phyloP scores from a whole-genome alignment of 2,888 invertebrate species.

The Tinea semifulvella region DNA sequence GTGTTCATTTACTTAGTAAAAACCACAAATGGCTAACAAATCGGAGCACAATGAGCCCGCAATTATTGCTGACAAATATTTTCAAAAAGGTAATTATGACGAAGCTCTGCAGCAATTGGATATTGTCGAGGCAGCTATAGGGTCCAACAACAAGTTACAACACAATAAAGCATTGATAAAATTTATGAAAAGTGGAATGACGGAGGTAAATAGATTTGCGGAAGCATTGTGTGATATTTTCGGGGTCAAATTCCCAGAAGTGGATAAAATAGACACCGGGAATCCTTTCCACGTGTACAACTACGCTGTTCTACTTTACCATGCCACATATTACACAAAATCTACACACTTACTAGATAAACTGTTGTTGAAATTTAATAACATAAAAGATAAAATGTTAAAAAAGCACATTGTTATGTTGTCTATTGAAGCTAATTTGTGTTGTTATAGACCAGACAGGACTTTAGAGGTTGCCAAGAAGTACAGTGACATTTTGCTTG shows the following conservation, averaged over 20 bases:
- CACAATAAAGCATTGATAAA: constrained; percentile 88
- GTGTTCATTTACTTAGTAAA: constrained; percentile 3
- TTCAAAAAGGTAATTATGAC: constrained; percentile 70
- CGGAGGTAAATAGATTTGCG: constrained; percentile 76
- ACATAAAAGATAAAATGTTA: constrained; percentile 45
- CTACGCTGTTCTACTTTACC: constrained; percentile 80
- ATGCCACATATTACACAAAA: constrained; percentile 77
- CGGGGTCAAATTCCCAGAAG: constrained; percentile 54
- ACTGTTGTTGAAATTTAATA: constrained; percentile 36
- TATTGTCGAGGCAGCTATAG: constrained; percentile 68
- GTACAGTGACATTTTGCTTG: constrained; percentile 36
- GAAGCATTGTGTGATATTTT: constrained; percentile 71
- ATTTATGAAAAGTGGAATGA: constrained; percentile 78
- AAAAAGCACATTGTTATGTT: constrained; percentile 44
- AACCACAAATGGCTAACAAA: not conserved
- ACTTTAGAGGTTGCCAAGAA: constrained; percentile 45
- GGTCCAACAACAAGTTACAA: constrained; percentile 72
- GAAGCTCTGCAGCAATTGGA: constrained; percentile 69
- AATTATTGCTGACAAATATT: constrained; percentile 68
- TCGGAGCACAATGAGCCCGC: constrained; percentile 60
- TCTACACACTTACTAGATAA: constrained; percentile 61
- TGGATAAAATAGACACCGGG: constrained; percentile 42
- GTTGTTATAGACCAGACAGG: constrained; percentile 52
- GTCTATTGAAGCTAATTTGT: constrained; percentile 49
- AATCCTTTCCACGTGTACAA: constrained; percentile 72